Evolutionary conservation across 1,140 invertebrate species (phyloP).

Genomic region (Trichoplusia ni): DNA sequence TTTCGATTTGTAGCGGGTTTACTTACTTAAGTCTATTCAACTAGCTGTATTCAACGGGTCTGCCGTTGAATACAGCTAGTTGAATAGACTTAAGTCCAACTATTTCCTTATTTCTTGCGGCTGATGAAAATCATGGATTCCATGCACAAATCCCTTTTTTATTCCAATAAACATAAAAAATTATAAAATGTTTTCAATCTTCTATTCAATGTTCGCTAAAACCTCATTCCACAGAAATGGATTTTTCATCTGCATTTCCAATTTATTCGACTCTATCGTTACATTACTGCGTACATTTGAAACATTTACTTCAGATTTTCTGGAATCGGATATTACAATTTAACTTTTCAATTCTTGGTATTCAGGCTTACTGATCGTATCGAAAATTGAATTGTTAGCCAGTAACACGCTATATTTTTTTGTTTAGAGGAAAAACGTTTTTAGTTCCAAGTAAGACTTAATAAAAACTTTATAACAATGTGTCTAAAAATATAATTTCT

Average conservation of each 20-base stretch:
- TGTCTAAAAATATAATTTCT: too few relatives aligned
- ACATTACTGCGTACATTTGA: not conserved
- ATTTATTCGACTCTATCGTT: slow-evolving; percentile 10
- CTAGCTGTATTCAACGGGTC: too few relatives aligned
- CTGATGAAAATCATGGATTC: too few relatives aligned
- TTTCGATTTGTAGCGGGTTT: too few relatives aligned
- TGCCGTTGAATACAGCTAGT: too few relatives aligned
- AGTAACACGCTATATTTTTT: not conserved
- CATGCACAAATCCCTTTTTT: not conserved
- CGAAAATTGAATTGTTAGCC: not conserved
- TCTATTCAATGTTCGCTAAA: slow-evolving; percentile 8
- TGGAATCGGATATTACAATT: not conserved
- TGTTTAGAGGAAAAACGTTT: not conserved
- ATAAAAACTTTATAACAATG: too few relatives aligned
- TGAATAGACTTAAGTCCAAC: too few relatives aligned
- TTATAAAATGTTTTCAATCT: slow-evolving; percentile 1
- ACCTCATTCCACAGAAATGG: not conserved
- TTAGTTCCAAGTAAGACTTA: not conserved
- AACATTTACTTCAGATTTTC: not conserved
- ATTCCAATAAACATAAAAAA: not conserved
- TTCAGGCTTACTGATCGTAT: too few relatives aligned
- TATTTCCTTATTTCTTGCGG: too few relatives aligned
- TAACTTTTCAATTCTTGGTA: not conserved
- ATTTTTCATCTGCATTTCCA: slow-evolving; percentile 20
- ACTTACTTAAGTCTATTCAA: too few relatives aligned